Base-by-base conservation (phyloP, 2,888 invertebrate species). In the Drosophila parthenogenetica region DNA sequence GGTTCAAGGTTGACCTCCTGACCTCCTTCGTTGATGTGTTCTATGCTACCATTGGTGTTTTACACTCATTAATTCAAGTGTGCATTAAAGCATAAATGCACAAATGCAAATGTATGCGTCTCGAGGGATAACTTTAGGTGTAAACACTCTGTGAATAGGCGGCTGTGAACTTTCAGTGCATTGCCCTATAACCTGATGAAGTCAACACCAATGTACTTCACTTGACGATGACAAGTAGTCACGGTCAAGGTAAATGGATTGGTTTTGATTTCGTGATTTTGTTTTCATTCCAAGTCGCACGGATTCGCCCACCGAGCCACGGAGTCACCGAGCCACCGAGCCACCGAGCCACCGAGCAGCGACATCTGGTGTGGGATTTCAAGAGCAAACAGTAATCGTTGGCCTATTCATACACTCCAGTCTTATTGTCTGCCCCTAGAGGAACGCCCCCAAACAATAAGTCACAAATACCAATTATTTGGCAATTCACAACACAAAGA, bases 231-330 rank as follows among this genome's bases (percentile, higher is more conserved):
- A 46, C n/a, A 67, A 58, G 50, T 59, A 59, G 58, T 67, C 74
- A 77, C 67, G 78, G 74, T 74, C 74, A 74, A 74, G 78, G 77
- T 45, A 73, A 64, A 64, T 48, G 50, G 13, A 55, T 29, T 25
- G 35, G 13, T 51, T 61, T 66, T 49, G 8, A 17, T 48, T 29
- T 8, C 8, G 29, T 25, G 25, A n/a, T 51, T 61, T 66, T 49
- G n/a, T 14, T 53, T 66, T 61, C 48, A 60, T 59, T 53, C 54
- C 11, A 17, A 48, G 19, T 49, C 25, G n/a, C 35, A 19, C 35
- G 29, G 45, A 45, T 25, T 46, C 61, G 42, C 54, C 72, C 60
- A 72, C 61, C 35, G 42, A 8, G 8, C 40, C 11, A n/a, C 22
- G n/a, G 22, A 19, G 35, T 22, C 22, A 22, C 22, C 72, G 17